Evolutionary conservation across 2,888 invertebrate genomes (phyloP).

Genomic region (Dicroscelio sp.): DNA sequence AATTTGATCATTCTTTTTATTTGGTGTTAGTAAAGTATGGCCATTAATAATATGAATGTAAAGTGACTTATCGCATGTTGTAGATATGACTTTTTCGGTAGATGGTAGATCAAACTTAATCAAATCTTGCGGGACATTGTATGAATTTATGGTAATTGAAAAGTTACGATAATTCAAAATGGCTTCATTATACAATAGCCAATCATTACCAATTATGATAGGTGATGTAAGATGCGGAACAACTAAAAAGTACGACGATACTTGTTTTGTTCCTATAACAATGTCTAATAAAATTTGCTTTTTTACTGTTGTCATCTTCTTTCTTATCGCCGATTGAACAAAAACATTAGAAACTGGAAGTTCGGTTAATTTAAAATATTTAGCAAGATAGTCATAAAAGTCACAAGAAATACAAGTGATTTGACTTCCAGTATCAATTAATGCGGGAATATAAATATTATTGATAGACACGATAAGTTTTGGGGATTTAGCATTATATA

Average conservation of each 20-base stretch:
- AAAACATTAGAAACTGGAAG: slow-evolving; percentile 70
- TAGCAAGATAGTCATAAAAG: slow-evolving; percentile 53
- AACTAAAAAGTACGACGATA: slow-evolving; percentile 21
- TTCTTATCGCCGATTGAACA: slow-evolving; percentile 64
- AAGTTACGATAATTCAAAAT: neutral
- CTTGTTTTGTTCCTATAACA: neutral
- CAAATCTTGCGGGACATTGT: neutral
- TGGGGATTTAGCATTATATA: neutral
- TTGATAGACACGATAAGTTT: neutral
- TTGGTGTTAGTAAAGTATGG: neutral
- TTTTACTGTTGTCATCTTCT: slow-evolving; percentile 60
- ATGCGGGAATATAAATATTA: slow-evolving; percentile 39
- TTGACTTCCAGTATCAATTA: slow-evolving; percentile 79
- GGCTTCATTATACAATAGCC: slow-evolving; percentile 18
- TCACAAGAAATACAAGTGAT: slow-evolving; percentile 74
- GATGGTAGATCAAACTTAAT: slow-evolving; percentile 1
- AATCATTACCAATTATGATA: slow-evolving; percentile 37
- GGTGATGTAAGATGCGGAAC: slow-evolving; percentile 18
- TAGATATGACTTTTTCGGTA: neutral
- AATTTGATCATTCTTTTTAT: neutral
- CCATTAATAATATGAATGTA: neutral
- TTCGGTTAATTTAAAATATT: slow-evolving; percentile 37
- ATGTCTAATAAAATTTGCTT: slow-evolving; percentile 33
- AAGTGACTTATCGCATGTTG: neutral
- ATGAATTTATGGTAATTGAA: neutral